Base-by-base conservation (phyloP, 2,888 invertebrate species). In the Urechis unicinctus region DNA sequence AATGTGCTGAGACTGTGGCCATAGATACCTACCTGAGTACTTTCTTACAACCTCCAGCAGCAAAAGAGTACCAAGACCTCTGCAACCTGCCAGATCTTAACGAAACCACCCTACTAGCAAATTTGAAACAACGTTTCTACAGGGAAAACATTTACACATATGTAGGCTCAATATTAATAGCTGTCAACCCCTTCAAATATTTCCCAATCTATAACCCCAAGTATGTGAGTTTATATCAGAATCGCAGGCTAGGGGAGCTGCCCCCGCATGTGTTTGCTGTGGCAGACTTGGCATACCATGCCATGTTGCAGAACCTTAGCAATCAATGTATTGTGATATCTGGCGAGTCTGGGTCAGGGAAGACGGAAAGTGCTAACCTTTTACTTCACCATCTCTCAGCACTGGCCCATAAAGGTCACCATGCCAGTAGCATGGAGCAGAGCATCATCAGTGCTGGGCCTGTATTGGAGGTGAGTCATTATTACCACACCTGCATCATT, bases 131-230 rank as follows among this genome's bases (percentile, higher is more conserved):
- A 63, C 83, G 93, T 68, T 95, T 95, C 81, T 85, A 86, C 56
- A 89, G 88, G 67, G 91, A 92, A 49, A 91, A 93, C 79, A 95
- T 95, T 70, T 95, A 95, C 80, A 95, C 95, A 9, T 94, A 94
- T 72, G 93, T 94, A 64, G 94, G 94, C 53, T 91, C 91, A 54
- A 95, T 96, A 74, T 82, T 96, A 57, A 93, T 96, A 71, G 93
- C 95, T 52, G 87, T 95, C 62, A 95, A 95, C 67, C 82, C 82
- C 9, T 93, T 93, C 80, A 82, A 82, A 81, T 94, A 94, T 80
- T 92, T 92, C 79, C 94, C 95, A 25, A 95, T 96, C 67, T 96
- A 95, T 82, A 95, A 95, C 81, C 95, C 95, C 48, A 95, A 94
- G 80, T 94, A 93, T 82, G 94, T 94, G 65, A 90, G 92, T 79